A percentile compares a stretch with the other conserved stretches of the same genome.
These are phyloP conservation scores for Rhyacophila evoluta DNA, from an alignment of 2,888 invertebrate genomes.

Conservation along the genomic window DNA sequence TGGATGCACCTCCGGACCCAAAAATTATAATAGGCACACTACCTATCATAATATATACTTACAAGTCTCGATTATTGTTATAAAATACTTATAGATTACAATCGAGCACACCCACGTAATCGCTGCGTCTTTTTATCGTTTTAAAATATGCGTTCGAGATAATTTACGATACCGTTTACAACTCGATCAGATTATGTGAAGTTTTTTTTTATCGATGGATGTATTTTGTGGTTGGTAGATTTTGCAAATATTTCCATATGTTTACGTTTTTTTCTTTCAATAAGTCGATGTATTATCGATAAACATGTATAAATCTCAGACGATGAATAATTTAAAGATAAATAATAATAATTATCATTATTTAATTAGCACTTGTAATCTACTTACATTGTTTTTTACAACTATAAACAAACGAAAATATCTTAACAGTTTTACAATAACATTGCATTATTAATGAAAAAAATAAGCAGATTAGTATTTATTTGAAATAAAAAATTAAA, in stretches of 20 bases:
- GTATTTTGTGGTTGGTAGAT: neutral
- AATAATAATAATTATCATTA: neutral
- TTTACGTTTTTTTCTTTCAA: neutral
- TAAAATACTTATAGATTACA: constrained; percentile 44
- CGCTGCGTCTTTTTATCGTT: neutral
- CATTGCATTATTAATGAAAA: too few relatives aligned
- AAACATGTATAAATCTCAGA: neutral
- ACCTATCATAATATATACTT: constrained; percentile 33
- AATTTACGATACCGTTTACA: constrained; percentile 22
- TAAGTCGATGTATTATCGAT: constrained; percentile 10
- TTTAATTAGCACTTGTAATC: neutral
- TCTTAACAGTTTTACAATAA: too few relatives aligned
- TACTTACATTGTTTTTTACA: too few relatives aligned
- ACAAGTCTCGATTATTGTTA: constrained; percentile 44
- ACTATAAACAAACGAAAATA: too few relatives aligned
- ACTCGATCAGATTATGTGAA: neutral
- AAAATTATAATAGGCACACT: constrained; percentile 6
- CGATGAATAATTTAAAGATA: neutral
- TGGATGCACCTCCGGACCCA: neutral
- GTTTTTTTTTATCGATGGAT: neutral
- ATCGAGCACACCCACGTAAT: constrained; percentile 28
- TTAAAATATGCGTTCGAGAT: neutral
- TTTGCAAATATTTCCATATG: constrained; percentile 22
- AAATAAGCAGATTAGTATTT: too few relatives aligned
- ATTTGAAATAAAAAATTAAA: too few relatives aligned